phyloP scores from a whole-genome alignment of 2,113 vertebrate species.

The Sphyrna mokarran region DNA sequence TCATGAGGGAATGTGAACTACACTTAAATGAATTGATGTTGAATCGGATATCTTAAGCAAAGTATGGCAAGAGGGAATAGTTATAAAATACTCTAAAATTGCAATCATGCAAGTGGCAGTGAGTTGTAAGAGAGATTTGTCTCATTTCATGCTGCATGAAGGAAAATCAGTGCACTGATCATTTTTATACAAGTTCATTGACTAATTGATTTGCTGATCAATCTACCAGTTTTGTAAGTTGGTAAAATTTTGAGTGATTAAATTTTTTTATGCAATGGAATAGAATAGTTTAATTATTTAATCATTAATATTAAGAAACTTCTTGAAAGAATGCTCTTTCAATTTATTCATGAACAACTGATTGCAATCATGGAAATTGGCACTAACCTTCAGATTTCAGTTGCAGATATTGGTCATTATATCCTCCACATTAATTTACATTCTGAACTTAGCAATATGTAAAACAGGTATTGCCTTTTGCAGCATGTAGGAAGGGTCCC shows the following conservation, averaged over 20 bases:
- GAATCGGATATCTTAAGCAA: background rate
- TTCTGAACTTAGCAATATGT: background rate
- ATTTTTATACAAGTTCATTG: background rate
- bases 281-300: constrained; percentile 16
- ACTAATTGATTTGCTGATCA: background rate
- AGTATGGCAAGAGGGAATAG: background rate
- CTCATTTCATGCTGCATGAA: background rate
- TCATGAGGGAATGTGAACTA: background rate
- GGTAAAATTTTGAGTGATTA: background rate
- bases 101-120: background rate
- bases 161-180: background rate
- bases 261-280: background rate
- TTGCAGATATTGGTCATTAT: background rate
- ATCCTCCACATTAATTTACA: background rate
- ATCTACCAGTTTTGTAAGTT: background rate
- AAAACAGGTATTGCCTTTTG: background rate
- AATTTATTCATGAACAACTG: background rate
- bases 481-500: background rate
- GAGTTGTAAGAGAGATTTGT: background rate
- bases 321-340: background rate
- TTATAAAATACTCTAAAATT: background rate
- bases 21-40: background rate
- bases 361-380: background rate
- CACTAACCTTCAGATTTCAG: background rate
- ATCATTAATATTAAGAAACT: background rate